Evolutionary conservation across 2,888 invertebrate species (phyloP).

Genomic region (Teinopalpus imperialis): DNA sequence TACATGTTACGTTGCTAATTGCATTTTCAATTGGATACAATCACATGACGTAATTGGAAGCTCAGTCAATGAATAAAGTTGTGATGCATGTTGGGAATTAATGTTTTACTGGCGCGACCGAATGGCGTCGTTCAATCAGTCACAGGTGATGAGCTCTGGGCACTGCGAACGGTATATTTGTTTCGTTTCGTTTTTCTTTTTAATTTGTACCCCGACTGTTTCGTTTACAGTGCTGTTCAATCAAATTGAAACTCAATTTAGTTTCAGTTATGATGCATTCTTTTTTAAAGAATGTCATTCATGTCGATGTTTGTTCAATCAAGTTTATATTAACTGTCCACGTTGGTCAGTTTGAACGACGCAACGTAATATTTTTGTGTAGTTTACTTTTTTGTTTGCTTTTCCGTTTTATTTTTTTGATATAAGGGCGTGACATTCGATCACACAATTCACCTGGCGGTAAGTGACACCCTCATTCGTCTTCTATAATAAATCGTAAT

Average conservation of each 20-base stretch:
- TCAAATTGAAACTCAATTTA: slow-evolving; percentile 21
- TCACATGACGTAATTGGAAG: slow-evolving; percentile 19
- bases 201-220: slow-evolving; percentile 13
- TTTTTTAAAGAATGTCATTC: slow-evolving; percentile 6
- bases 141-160: slow-evolving; percentile 26
- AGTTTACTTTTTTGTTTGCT: no score
- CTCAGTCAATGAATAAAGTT: slow-evolving; percentile 18
- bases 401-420: no score
- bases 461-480: no score
- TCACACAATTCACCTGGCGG: no score
- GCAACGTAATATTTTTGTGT: slow-evolving; percentile 1
- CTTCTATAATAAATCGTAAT: no score
- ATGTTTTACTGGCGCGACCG: slow-evolving; percentile 31
- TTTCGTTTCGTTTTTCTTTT: slow-evolving; percentile 15
- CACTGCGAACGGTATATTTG: slow-evolving; percentile 20
- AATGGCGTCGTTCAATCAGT: slow-evolving; percentile 33
- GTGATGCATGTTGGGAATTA: slow-evolving; percentile 18
- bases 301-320: slow-evolving; percentile 8
- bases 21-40: slow-evolving; percentile 24
- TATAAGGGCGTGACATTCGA: no score
- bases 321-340: slow-evolving; percentile 8
- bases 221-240: slow-evolving; percentile 18
- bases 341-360: slow-evolving; percentile 8
- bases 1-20: slow-evolving; percentile 20
- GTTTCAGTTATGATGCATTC: slow-evolving; percentile 11